phyloP scores from a whole-genome alignment of 2,113 vertebrate genomes.

The Gavia stellata region DNA sequence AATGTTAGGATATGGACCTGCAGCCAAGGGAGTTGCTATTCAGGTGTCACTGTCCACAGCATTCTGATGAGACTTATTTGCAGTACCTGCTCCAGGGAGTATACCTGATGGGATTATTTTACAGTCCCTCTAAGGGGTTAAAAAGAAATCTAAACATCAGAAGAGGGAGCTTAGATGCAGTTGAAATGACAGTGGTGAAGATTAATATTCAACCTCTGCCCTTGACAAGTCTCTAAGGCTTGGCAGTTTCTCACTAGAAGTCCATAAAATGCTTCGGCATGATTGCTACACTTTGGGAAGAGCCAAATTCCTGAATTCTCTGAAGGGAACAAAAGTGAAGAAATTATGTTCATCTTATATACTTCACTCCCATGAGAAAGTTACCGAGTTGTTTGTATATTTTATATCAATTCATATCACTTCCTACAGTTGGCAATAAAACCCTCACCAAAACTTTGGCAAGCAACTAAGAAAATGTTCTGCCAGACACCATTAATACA shows the following conservation, averaged over 20 bases:
- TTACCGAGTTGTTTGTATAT: conserved; percentile 27
- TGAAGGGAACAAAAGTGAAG: conserved; percentile 20
- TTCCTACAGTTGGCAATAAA: conserved; percentile 64
- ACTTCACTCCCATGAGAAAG: conserved; percentile 35
- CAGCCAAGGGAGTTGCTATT: neutral
- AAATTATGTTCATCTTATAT: neutral
- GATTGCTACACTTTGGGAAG: conserved; percentile 44
- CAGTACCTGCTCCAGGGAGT: neutral
- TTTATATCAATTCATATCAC: conserved; percentile 51
- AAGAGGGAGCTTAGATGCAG: conserved; percentile 55
- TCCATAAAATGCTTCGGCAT: conserved; percentile 52
- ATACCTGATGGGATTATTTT: neutral
- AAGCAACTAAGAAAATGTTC: conserved; percentile 21
- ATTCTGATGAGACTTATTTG: neutral
- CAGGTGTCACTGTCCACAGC: neutral
- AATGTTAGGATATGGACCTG: neutral
- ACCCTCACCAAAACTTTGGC: conserved; percentile 66
- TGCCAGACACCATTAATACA: conserved; percentile 56
- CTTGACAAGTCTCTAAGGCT: conserved; percentile 43
- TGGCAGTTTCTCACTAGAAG: conserved; percentile 60
- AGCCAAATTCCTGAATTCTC: conserved; percentile 36
- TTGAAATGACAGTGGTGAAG: conserved; percentile 42
- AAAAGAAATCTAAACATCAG: conserved; percentile 18
- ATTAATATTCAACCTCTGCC: conserved; percentile 60
- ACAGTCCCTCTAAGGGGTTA: conserved; percentile 24